phyloP scores from a whole-genome alignment of 2,888 invertebrate species.

The Dicycla oo region DNA sequence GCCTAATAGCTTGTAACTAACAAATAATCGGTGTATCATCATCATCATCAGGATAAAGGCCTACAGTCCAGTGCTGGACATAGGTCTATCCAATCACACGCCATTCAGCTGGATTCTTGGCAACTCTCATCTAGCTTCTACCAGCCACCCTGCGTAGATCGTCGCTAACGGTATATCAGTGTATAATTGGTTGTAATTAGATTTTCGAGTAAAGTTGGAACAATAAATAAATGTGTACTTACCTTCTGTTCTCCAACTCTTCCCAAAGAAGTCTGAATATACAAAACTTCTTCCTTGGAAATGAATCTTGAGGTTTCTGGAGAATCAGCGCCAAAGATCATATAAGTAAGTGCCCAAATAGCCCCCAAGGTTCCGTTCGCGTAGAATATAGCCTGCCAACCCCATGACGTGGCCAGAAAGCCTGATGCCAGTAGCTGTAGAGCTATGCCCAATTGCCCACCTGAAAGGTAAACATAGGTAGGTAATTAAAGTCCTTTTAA shows the following conservation, averaged over 20 bases:
- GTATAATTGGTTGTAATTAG: neutral
- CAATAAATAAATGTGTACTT: slow-evolving; percentile 22
- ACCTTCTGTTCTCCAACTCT: slow-evolving; percentile 83
- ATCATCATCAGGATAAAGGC: too few species aligned
- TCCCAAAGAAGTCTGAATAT: slow-evolving; percentile 91
- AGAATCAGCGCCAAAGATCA: slow-evolving; percentile 92
- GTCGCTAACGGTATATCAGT: too few species aligned
- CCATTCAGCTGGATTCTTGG: too few species aligned
- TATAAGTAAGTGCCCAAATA: slow-evolving; percentile 91
- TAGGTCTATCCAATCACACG: too few species aligned
- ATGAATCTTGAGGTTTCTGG: slow-evolving; percentile 92
- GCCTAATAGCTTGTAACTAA: neutral
- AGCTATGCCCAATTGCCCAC: slow-evolving; percentile 95
- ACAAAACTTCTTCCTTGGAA: slow-evolving; percentile 91
- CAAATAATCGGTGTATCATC: neutral
- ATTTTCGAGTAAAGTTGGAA: neutral
- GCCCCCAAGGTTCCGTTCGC: slow-evolving; percentile 92
- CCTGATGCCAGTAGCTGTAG: slow-evolving; percentile 94
- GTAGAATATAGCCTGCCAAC: slow-evolving; percentile 95
- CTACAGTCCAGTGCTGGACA: too few species aligned
- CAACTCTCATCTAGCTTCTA: too few species aligned
- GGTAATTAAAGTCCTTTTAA: slow-evolving; percentile 17
- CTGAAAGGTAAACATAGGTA: slow-evolving; percentile 75
- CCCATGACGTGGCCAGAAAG: slow-evolving; percentile 91
- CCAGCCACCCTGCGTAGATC: too few species aligned